These are phyloP conservation scores for Epirrita christyi DNA, from an alignment of 2,888 invertebrate genomes.

Conservation along the genomic window DNA sequence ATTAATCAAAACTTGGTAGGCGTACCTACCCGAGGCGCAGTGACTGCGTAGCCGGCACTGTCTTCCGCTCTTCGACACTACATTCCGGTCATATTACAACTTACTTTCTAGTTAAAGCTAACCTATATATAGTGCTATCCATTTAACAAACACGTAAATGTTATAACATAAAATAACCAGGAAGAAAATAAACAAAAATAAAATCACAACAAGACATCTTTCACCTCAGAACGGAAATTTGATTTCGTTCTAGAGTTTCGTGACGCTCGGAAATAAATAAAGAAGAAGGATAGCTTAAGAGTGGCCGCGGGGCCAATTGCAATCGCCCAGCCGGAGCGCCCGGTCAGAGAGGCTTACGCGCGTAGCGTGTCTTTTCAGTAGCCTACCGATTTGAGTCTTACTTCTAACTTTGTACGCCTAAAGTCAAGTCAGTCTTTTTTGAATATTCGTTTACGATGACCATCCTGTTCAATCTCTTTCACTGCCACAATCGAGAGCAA, in stretches of 20 bases:
- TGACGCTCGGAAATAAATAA: slow-evolving; percentile 79
- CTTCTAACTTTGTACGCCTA: slow-evolving; percentile 82
- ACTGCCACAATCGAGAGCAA: slow-evolving; percentile 83
- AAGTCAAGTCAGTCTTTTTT: slow-evolving; percentile 82
- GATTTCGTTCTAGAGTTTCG: slow-evolving; percentile 69
- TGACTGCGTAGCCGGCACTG: slow-evolving; percentile 55
- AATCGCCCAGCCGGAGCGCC: slow-evolving; percentile 84
- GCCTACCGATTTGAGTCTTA: slow-evolving; percentile 81
- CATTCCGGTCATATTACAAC: slow-evolving; percentile 68
- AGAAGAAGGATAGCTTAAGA: slow-evolving; percentile 77
- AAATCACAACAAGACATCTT: slow-evolving; percentile 75
- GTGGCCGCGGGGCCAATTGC: slow-evolving; percentile 84
- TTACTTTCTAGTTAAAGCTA: slow-evolving; percentile 78
- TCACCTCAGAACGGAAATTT: slow-evolving; percentile 77
- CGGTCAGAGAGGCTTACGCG: slow-evolving; percentile 81
- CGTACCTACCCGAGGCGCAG: slow-evolving; percentile 61
- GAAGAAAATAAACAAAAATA: slow-evolving; percentile 78
- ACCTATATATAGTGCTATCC: slow-evolving; percentile 67
- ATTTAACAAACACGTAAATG: slow-evolving; percentile 80
- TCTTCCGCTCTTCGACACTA: slow-evolving; percentile 64
- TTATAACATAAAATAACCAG: slow-evolving; percentile 76
- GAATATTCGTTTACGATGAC: slow-evolving; percentile 56
- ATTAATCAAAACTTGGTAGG: slow-evolving; percentile 67
- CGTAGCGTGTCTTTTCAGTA: slow-evolving; percentile 76
- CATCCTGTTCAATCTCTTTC: slow-evolving; percentile 83